Conservation (phyloP, 2,113 vertebrate genomes). For the Urocitellus parryii region DNA sequence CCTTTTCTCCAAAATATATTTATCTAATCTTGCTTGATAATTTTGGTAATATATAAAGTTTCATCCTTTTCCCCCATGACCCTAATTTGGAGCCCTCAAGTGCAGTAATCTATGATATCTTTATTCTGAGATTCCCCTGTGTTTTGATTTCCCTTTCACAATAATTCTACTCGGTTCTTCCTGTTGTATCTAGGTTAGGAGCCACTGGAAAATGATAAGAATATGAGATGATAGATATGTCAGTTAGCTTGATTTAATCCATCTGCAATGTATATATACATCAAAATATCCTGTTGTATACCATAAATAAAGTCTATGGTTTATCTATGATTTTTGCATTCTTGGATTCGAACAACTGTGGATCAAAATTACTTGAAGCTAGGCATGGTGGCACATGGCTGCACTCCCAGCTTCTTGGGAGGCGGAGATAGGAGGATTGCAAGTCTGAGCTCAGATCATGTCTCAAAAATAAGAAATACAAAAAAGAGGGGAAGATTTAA, state of each 20-base stretch:
- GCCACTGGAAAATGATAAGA: background rate
- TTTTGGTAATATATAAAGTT: background rate
- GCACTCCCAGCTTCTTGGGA: background rate
- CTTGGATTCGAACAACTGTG: background rate
- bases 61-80: background rate
- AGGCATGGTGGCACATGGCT: background rate
- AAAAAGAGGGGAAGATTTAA: background rate
- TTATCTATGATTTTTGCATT: background rate
- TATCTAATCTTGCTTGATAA: background rate
- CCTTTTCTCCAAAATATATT: background rate
- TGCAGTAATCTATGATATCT: background rate
- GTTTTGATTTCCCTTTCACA: background rate
- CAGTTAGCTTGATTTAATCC: background rate
- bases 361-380: background rate
- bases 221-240: background rate
- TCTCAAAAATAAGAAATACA: background rate
- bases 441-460: background rate
- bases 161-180: rapidly evolving
- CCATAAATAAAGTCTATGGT: background rate
- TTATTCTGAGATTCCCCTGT: background rate
- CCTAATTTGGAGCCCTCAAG: background rate
- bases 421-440: background rate
- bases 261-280: no score
- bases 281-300: background rate
- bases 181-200: background rate